Base-by-base conservation (phyloP, 2,888 invertebrate genomes). In the Tetanocera ferruginea region DNA sequence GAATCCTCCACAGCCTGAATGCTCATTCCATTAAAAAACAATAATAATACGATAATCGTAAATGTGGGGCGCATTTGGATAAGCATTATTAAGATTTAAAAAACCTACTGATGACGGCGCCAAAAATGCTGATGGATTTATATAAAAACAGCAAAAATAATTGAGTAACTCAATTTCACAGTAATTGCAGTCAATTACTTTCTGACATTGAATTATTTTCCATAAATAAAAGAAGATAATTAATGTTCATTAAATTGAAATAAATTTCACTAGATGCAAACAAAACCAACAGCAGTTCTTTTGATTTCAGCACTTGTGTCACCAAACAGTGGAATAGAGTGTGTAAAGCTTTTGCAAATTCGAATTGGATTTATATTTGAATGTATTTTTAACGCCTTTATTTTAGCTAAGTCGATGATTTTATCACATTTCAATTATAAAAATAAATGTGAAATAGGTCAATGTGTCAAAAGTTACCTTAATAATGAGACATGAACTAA, bases 131-230 rank as follows among this genome's bases (percentile, higher is more conserved):
- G 3, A 1, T 43, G 19, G 19, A 67, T 19, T 67, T 67, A 67
- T 67, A 67, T 37, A 5, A 37, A 67, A 19, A 11, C 51, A 43
- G 14, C 70, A 76, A 76, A n/a, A 8, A 37, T 37, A 6, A 8
- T 37, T 37, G 8, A 43, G 43, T 43, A 11, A 2, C 43, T 1
- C 6, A 14, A 43, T 43, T 43, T 14, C 2, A 43, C 2, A 23
- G 25, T 25, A 28, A 60, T 60, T 28, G 25, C 57, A 23, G 57
- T 11, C 57, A 55, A 55, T 23, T 55, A 28, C 5, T 25, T 11
- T 31, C 31, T 70, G 64, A 62, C 79, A 79, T 49, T 17, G 70
- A 82, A 81, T 14, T 43, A 43, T 2, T 6, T 43, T 43, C 14
- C 14, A 43, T 43, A 43, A 43, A 14, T 11, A 43, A 43, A 43